A percentile compares a stretch with the other conserved stretches of the same genome.
phyloP scores from a whole-genome alignment of 2,113 vertebrate genomes.

The Rhea americana region DNA sequence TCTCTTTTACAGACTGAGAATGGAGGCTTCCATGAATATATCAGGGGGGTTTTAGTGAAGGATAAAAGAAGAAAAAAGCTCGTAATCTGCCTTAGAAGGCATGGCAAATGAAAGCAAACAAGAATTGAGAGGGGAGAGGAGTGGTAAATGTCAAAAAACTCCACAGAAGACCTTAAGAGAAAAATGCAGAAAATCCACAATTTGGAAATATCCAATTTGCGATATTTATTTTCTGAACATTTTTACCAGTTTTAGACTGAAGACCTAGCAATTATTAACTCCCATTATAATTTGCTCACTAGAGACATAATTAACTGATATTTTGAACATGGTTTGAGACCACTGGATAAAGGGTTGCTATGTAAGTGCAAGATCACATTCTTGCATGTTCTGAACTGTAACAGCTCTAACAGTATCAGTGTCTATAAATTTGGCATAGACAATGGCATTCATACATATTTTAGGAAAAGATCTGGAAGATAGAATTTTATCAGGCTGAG shows the following conservation, averaged over 20 bases:
- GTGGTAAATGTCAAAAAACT: neutral
- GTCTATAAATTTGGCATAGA: neutral
- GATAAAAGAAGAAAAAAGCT: neutral
- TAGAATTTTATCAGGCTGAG: neutral
- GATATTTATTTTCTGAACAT: slow-evolving; percentile 24
- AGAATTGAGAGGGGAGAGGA: neutral
- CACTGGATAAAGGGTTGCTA: neutral
- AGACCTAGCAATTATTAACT: slow-evolving; percentile 37
- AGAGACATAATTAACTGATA: slow-evolving; percentile 34
- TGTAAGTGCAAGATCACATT: neutral
- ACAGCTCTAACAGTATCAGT: neutral
- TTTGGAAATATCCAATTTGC: neutral
- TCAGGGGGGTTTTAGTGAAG: neutral
- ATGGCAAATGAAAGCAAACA: neutral
- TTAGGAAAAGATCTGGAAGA: neutral
- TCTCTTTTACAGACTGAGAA: neutral
- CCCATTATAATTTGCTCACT: slow-evolving; percentile 34
- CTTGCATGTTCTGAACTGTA: neutral
- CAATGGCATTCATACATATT: neutral
- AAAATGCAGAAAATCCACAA: neutral
- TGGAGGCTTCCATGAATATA: neutral
- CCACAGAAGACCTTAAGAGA: neutral
- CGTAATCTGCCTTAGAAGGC: neutral
- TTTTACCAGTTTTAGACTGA: slow-evolving; percentile 17
- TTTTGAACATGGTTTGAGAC: neutral